phyloP scores from a whole-genome alignment of 2,888 invertebrate species.

The Toxonevra muliebris region DNA sequence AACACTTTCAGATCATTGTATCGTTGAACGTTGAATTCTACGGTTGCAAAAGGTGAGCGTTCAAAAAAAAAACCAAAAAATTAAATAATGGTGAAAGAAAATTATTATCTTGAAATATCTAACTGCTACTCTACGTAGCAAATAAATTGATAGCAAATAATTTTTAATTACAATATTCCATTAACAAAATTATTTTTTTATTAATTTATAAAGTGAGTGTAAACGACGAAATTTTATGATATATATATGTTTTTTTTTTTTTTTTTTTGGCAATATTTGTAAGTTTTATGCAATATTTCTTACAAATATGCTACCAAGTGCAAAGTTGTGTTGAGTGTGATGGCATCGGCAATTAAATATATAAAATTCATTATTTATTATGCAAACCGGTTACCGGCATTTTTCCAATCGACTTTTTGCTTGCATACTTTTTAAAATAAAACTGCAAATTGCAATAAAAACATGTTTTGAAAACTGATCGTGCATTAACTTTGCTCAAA shows the following conservation, averaged over 20 bases:
- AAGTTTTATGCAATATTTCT: not conserved
- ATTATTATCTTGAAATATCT: not conserved
- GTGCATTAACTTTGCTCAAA: not conserved
- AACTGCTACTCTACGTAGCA: constrained; percentile 19
- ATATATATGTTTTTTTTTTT: constrained; percentile 3
- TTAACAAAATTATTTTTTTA: not conserved
- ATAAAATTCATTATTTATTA: not conserved
- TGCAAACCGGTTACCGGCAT: constrained; percentile 40
- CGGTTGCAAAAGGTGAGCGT: constrained; percentile 63
- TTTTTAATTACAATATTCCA: not conserved
- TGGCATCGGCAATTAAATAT: not conserved
- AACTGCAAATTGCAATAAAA: constrained; percentile 11
- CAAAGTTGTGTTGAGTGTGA: not conserved
- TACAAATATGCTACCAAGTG: not conserved
- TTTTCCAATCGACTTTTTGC: constrained; percentile 5
- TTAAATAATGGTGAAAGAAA: not conserved
- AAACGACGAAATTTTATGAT: not conserved
- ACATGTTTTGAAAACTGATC: constrained; percentile 14
- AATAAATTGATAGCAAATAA: constrained; percentile 13
- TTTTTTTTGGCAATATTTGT: not conserved
- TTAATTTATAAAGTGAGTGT: constrained; percentile 8
- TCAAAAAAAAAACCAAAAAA: too few species aligned
- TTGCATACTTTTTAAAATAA: constrained; percentile 8
- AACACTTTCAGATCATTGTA: constrained; percentile 64
- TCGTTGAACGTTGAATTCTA: constrained; percentile 65